Evolutionary conservation across 2,888 invertebrate species (phyloP).

Genomic region (Cheiracanthium punctorium): DNA sequence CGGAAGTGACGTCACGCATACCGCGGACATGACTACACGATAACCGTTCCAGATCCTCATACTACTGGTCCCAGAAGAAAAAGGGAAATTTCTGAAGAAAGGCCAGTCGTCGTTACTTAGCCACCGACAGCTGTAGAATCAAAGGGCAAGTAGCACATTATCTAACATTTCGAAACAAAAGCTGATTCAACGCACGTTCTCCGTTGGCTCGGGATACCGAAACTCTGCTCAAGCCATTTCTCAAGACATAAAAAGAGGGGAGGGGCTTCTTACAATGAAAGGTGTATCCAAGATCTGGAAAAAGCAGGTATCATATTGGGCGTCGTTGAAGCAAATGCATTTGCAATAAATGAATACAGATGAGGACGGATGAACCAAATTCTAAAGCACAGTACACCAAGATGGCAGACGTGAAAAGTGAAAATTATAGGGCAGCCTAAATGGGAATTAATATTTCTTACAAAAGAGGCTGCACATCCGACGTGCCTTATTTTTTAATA

Average conservation of each 20-base stretch:
- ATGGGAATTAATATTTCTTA: too few relatives aligned
- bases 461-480: too few relatives aligned
- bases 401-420: too few relatives aligned
- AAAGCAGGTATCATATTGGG: not conserved
- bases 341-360: not conserved
- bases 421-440: too few relatives aligned
- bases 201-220: not conserved
- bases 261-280: not conserved
- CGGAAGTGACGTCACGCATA: slow-evolving; percentile 59
- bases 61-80: not conserved
- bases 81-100: not conserved
- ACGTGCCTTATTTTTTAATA: too few relatives aligned
- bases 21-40: slow-evolving; percentile 29
- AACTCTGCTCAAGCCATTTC: not conserved
- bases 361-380: not conserved
- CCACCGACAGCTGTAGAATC: not conserved
- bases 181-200: not conserved
- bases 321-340: not conserved
- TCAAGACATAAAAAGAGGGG: slow-evolving; percentile 12
- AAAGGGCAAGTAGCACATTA: not conserved
- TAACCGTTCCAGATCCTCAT: not conserved
- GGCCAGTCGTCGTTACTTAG: not conserved
- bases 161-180: slow-evolving; percentile 1
- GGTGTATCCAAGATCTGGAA: not conserved
- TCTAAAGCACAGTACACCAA: too few relatives aligned